Conservation (phyloP, 2,888 invertebrate species). For the Gandaritis pyraliata region DNA sequence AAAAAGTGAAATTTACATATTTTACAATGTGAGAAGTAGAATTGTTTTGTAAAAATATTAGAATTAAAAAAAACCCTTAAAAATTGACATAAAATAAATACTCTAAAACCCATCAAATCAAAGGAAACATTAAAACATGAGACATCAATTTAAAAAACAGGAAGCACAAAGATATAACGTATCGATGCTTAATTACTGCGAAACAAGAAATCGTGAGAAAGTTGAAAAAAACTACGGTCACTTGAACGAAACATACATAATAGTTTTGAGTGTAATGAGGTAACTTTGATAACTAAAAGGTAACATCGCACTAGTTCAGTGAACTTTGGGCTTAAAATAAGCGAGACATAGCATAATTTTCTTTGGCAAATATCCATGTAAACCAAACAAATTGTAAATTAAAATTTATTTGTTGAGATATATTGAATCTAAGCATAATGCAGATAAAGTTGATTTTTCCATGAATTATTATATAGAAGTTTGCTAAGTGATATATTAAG, state of each 20-base stretch:
- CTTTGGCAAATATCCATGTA: neutral
- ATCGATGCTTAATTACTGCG: constrained; percentile 33
- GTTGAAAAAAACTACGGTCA: constrained; percentile 25
- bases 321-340: neutral
- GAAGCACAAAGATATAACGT: constrained; percentile 28
- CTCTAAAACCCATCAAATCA: constrained; percentile 10
- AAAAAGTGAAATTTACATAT: too few species aligned
- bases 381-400: neutral
- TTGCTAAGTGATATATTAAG: constrained; percentile 19
- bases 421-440: neutral
- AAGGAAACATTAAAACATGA: constrained; percentile 25
- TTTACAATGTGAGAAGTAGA: too few species aligned
- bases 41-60: neutral
- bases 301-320: neutral
- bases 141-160: constrained; percentile 31
- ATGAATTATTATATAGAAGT: neutral
- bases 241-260: too few species aligned
- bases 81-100: constrained; percentile 5
- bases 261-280: too few species aligned
- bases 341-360: neutral
- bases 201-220: constrained; percentile 39
- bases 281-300: too few species aligned
- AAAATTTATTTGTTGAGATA: neutral
- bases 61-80: too few species aligned
- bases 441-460: neutral